Conservation (phyloP, 2,113 vertebrate species). For the Eurypyga helias region DNA sequence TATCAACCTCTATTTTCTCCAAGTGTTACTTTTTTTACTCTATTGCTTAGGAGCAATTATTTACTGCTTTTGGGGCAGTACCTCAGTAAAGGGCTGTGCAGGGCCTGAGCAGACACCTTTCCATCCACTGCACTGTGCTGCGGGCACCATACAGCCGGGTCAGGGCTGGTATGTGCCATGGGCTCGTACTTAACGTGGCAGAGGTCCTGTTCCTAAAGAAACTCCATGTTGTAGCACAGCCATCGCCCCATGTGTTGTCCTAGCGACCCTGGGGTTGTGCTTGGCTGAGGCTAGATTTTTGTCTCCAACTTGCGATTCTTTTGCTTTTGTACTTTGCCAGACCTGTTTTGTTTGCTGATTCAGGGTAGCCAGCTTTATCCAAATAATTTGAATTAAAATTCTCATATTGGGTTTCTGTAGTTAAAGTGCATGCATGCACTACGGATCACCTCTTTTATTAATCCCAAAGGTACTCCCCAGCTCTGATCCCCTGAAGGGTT, state of each 20-base stretch:
- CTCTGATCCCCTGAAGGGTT: background rate
- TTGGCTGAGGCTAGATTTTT: background rate
- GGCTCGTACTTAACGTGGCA: accelerated
- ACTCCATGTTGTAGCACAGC: background rate
- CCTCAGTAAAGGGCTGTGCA: background rate
- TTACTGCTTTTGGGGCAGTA: background rate
- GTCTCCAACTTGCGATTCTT: background rate
- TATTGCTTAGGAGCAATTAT: background rate
- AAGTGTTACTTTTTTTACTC: background rate
- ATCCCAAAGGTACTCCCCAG: background rate
- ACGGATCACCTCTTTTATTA: background rate
- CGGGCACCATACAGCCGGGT: background rate
- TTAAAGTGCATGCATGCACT: background rate
- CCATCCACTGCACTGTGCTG: background rate
- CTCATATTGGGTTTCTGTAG: background rate
- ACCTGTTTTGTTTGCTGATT: background rate
- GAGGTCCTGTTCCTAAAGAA: background rate
- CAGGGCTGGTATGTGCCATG: background rate
- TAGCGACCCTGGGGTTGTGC: accelerated
- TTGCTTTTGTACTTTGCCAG: background rate
- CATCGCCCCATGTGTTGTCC: background rate
- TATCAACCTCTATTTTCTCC: background rate
- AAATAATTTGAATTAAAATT: background rate
- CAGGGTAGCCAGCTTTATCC: background rate
- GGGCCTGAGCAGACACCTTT: background rate